These are phyloP conservation scores for Chauna torquata DNA, from an alignment of 2,113 vertebrate species.

Conservation along the genomic window DNA sequence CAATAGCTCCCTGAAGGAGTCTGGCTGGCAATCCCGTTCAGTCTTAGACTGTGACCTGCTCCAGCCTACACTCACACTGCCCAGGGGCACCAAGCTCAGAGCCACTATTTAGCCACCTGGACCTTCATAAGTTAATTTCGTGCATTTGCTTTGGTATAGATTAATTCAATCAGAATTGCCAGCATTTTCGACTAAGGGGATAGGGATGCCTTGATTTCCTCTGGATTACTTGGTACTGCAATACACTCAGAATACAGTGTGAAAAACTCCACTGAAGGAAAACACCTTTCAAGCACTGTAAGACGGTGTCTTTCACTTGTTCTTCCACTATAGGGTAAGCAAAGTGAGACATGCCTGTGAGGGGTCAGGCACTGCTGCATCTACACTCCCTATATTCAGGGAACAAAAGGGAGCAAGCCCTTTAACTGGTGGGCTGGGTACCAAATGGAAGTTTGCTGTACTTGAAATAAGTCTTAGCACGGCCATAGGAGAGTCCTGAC, in stretches of 20 bases:
- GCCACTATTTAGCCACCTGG: not conserved
- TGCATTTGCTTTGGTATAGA: not conserved
- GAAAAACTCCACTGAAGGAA: not conserved
- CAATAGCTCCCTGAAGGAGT: not conserved
- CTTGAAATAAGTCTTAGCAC: not conserved
- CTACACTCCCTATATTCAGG: not conserved
- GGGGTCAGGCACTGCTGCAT: not conserved
- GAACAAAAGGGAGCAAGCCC: not conserved
- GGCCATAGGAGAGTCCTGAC: not conserved
- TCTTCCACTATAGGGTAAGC: not conserved
- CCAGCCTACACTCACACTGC: not conserved
- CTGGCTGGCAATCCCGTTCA: not conserved
- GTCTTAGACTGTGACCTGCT: not conserved
- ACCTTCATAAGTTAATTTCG: not conserved
- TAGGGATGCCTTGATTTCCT: not conserved
- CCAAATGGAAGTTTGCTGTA: not conserved
- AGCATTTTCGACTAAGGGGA: not conserved
- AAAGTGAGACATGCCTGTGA: not conserved
- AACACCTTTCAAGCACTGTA: not conserved
- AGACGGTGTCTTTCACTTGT: not conserved
- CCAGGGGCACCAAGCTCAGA: not conserved
- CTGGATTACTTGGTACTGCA: not conserved
- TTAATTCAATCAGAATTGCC: not conserved
- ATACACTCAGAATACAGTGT: not conserved
- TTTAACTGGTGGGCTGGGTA: not conserved